phyloP scores from a whole-genome alignment of 2,797 vertebrate genomes.

The Notolepis coatsorum region DNA sequence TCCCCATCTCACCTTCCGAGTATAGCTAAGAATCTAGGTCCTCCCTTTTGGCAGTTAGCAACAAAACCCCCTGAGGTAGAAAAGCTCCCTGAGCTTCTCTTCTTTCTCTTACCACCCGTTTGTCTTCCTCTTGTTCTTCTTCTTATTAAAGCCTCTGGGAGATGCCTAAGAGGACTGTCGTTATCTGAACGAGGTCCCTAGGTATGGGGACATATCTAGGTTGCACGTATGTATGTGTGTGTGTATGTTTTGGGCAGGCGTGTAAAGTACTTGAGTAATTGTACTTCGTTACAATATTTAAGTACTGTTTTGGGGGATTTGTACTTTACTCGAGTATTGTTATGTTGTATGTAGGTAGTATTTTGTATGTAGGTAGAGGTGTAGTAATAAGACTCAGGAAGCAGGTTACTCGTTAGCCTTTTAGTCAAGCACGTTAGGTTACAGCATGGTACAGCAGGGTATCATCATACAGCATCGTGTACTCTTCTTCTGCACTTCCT shows the following conservation, averaged over 20 bases:
- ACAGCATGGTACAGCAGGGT: too few relatives aligned
- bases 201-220: constrained; percentile 2
- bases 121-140: constrained; percentile 39
- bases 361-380: constrained; percentile 16
- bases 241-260: too few relatives aligned
- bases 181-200: constrained; percentile 36
- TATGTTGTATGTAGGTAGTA: background rate
- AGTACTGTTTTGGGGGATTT: too few relatives aligned
- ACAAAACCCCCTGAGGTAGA: constrained; percentile 37
- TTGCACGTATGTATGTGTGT: background rate
- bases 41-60: constrained; percentile 45
- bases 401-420: too few relatives aligned
- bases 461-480: too few relatives aligned
- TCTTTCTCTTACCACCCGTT: constrained; percentile 41
- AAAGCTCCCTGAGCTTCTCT: constrained; percentile 42
- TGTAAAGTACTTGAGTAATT: too few relatives aligned
- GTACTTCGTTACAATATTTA: too few relatives aligned
- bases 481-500: too few relatives aligned
- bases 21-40: constrained; percentile 47
- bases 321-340: too few relatives aligned
- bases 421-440: too few relatives aligned
- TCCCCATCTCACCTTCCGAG: constrained; percentile 28
- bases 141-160: constrained; percentile 38
- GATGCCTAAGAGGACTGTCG: constrained; percentile 49
- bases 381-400: too few relatives aligned